Percentiles rank a stretch among this genome's conserved stretches.
phyloP scores from a whole-genome alignment of 2,888 invertebrate species.

The Stegophylla sp. region DNA sequence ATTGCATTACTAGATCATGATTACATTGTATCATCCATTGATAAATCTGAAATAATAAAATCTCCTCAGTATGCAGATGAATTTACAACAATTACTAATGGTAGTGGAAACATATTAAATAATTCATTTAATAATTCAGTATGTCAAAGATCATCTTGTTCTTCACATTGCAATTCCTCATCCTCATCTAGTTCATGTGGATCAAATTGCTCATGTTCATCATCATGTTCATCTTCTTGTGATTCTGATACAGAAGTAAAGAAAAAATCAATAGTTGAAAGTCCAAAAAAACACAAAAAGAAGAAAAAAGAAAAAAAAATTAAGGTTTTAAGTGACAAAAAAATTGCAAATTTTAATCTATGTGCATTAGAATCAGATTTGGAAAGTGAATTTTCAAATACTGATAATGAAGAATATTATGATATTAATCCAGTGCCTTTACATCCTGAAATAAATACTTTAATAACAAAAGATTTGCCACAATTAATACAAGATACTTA shows the following conservation, averaged over 20 bases:
- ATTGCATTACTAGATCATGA: conserved; percentile 54
- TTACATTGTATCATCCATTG: conserved; percentile 27
- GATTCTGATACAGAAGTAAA: conserved; percentile 47
- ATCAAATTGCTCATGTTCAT: conserved; percentile 54
- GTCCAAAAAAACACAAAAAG: conserved; percentile 52
- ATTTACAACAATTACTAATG: conserved; percentile 32
- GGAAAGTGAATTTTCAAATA: conserved; percentile 51
- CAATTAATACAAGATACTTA: neutral
- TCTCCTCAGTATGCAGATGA: conserved; percentile 46
- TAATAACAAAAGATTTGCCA: neutral
- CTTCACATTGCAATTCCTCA: conserved; percentile 52
- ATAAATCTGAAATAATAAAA: conserved; percentile 32
- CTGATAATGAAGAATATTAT: conserved; percentile 54
- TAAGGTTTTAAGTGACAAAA: conserved; percentile 52
- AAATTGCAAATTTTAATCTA: conserved; percentile 47
- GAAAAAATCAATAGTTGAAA: conserved; percentile 37
- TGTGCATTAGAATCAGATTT: conserved; percentile 52
- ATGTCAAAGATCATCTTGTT: conserved; percentile 48
- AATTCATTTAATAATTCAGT: conserved; percentile 37
- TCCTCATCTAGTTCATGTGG: conserved; percentile 54
- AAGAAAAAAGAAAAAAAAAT: conserved; percentile 54
- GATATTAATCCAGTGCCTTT: conserved; percentile 54
- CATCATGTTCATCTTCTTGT: conserved; percentile 45
- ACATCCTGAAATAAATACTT: conserved; percentile 35
- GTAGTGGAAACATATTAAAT: conserved; percentile 39